Conservation (phyloP, 2,113 vertebrate genomes). For the Gavialis gangeticus region DNA sequence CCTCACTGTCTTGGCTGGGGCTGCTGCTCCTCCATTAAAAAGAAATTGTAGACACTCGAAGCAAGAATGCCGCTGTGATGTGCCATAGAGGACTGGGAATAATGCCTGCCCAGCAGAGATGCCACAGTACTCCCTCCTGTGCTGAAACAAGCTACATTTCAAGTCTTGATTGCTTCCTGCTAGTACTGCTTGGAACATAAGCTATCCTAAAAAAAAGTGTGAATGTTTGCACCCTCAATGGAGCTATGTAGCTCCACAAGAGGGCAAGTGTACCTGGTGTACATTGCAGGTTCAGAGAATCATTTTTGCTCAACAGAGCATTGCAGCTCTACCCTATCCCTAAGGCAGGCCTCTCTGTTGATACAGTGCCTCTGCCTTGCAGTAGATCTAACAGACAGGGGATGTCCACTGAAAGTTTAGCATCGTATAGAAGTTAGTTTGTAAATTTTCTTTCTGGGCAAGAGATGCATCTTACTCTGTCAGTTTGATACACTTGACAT, state of each 20-base stretch:
- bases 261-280: not conserved
- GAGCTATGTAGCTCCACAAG: not conserved
- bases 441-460: not conserved
- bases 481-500: not conserved
- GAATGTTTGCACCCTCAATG: not conserved
- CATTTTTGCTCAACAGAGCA: not conserved
- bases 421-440: not conserved
- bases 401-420: not conserved
- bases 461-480: not conserved
- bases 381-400: not conserved
- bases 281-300: not conserved
- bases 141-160: not conserved
- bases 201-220: not conserved
- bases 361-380: not conserved
- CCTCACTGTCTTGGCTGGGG: not conserved
- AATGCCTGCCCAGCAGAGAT: not conserved
- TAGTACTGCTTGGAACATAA: not conserved
- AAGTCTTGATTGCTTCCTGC: not conserved
- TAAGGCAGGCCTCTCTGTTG: not conserved
- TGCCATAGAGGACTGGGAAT: not conserved
- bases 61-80: not conserved
- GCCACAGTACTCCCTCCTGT: not conserved
- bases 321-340: not conserved
- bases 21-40: not conserved
- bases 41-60: fast-evolving